Conservation (phyloP, 2,113 vertebrate species). For the Entelurus aequoreus region DNA sequence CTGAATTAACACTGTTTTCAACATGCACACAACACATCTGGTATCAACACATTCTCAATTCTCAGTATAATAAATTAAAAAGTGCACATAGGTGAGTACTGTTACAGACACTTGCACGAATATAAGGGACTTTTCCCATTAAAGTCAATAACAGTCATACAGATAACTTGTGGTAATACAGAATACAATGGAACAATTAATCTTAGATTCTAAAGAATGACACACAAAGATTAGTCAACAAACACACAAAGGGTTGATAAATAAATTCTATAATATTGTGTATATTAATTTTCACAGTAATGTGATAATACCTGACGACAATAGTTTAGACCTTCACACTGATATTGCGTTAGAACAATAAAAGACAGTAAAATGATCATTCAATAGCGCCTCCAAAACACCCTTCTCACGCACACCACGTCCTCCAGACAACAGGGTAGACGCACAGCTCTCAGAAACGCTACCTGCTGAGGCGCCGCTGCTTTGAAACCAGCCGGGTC, state of each 20-base stretch:
- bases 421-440: slow-evolving; percentile 77
- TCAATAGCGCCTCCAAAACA: slow-evolving; percentile 73
- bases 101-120: slow-evolving; percentile 60
- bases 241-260: slow-evolving; percentile 41
- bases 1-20: slow-evolving; percentile 57
- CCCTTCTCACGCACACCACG: slow-evolving; percentile 71
- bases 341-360: slow-evolving; percentile 41
- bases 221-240: slow-evolving; percentile 49
- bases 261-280: slow-evolving; percentile 38
- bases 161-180: slow-evolving; percentile 53
- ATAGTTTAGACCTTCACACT: slow-evolving; percentile 38
- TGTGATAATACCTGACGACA: slow-evolving; percentile 58
- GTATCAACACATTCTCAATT: slow-evolving; percentile 57
- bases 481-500: slow-evolving; percentile 92
- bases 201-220: neutral
- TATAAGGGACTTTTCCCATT: slow-evolving; percentile 29
- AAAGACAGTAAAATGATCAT: slow-evolving; percentile 42
- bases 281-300: slow-evolving; percentile 21
- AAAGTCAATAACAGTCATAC: slow-evolving; percentile 54
- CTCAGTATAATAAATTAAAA: slow-evolving; percentile 50
- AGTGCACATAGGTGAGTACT: slow-evolving; percentile 57
- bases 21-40: slow-evolving; percentile 73
- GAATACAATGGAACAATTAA: slow-evolving; percentile 53
- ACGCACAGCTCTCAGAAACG: slow-evolving; percentile 70
- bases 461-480: slow-evolving; percentile 86